These are phyloP conservation scores for Drosophila demipolita DNA, from an alignment of 2,888 invertebrate genomes.

Conservation along the genomic window DNA sequence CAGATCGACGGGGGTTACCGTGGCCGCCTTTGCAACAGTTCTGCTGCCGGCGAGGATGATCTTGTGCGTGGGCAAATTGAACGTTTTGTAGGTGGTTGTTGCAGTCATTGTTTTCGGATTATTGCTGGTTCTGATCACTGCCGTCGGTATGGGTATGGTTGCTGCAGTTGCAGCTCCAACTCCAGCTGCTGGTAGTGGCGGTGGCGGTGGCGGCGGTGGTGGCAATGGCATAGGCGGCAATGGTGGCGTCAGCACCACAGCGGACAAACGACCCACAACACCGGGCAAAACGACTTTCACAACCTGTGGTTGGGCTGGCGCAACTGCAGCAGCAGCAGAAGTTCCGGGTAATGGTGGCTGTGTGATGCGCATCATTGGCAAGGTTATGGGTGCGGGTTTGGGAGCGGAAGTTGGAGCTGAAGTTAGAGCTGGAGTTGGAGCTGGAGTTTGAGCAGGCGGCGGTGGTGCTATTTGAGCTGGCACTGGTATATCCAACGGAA, in stretches of 20 bases:
- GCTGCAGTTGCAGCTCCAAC: conserved; percentile 18
- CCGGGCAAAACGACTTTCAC: conserved; percentile 67
- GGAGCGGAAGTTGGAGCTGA: conserved; percentile 5
- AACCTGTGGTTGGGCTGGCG: conserved; percentile 44
- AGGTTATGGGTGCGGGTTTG: conserved; percentile 8
- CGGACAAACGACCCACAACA: conserved; percentile 52
- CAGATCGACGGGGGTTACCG: conserved; percentile 77
- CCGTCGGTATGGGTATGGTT: conserved; percentile 5
- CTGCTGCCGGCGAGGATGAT: conserved; percentile 65
- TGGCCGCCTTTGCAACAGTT: conserved; percentile 42
- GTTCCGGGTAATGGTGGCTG: conserved; percentile 41
- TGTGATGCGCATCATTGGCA: conserved; percentile 29
- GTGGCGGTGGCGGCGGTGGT: conserved; percentile 74
- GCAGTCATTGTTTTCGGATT: conserved; percentile 18
- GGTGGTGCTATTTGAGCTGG: conserved; percentile 11
- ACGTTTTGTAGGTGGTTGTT: conserved; percentile 67
- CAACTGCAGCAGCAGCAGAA: not conserved
- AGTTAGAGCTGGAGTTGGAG: not conserved
- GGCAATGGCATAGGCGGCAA: conserved; percentile 64
- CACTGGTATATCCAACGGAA: conserved; percentile 42
- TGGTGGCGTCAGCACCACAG: conserved; percentile 57
- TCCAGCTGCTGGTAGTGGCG: conserved; percentile 44
- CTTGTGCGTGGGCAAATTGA: conserved; percentile 70
- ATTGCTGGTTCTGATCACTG: conserved; percentile 17
- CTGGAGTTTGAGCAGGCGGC: conserved; percentile 5